Evolutionary conservation across 2,888 invertebrate genomes (phyloP), one percentile per base, ranked within the genome.

Genomic region (Hymenopus coronatus): DNA sequence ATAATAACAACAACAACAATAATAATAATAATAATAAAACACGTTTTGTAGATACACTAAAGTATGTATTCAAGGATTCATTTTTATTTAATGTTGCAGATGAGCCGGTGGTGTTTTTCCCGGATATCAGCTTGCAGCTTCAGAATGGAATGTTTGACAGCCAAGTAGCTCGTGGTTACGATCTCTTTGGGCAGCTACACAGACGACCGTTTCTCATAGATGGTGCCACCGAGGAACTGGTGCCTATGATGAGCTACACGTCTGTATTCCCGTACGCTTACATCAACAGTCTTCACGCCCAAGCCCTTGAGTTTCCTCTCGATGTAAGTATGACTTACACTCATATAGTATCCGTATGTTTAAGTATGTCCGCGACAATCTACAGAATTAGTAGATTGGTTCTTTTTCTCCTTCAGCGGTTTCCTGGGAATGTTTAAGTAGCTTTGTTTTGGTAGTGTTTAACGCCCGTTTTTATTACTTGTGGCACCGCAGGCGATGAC

Each of bases 231-330:
- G 91, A 92, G 87, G 91, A 92, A 40, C 91, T 92, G 40, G 93
- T 94, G 46, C 93, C 94, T 6, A 93, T 93, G 4, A 92, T 97
- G 94, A 95, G 95, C 54, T 97, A 97, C 93, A 96, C 97, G 90
- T 95, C 97, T 0, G 95, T 97, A 83, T 93, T 97, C 89, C 97
- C 97, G 88, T 97, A 96, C 92, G 96, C 96, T 81, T 97, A 96
- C 92, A 94, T 97, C 54, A 96, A 96, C 3, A 95, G 96, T 91
- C 93, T 97, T 91, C 95, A 96, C 91, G 95, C 97, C 15, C 94
- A 96, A 84, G 96, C 96, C 2, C 93, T 97, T 88, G 96, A 97
- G 90, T 94, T 97, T 92, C 97, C 97, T 20, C 93, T 98, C 88
- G 97, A 98, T 92, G 97, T 97, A 91, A 95, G 96, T 89, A 20